A percentile compares a stretch with the other conserved stretches of the same genome.
Evolutionary conservation across 92 coral and sea anemone genomes (phyloP).

Genomic region (Hydrozoanthus gracilis): DNA sequence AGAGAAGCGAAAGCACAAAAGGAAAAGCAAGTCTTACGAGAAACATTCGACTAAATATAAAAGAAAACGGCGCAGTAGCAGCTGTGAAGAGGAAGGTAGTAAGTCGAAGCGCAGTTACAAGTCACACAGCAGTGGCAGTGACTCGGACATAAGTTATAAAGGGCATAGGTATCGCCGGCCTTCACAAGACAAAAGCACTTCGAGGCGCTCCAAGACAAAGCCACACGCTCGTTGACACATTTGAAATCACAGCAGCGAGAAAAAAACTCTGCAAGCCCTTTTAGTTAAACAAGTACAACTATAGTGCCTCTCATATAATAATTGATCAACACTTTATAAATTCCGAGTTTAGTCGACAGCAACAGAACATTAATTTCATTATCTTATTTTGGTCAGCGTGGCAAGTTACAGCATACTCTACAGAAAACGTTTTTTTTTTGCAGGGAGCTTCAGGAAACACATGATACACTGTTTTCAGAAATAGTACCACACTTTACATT

Average conservation of each 20-base stretch:
- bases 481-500: too few species aligned
- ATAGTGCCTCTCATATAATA: too few species aligned
- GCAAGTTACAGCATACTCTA: too few species aligned
- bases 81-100: constrained; percentile 42
- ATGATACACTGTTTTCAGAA: too few species aligned
- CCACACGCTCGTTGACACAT: not conserved
- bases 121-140: constrained; percentile 12
- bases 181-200: not conserved
- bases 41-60: not conserved
- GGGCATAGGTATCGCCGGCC: not conserved
- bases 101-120: not conserved
- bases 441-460: too few species aligned
- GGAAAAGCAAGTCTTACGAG: constrained; percentile 42
- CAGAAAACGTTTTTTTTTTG: too few species aligned
- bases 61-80: constrained; percentile 43
- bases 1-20: constrained; percentile 49
- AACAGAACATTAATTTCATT: too few species aligned
- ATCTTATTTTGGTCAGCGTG: too few species aligned
- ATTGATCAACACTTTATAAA: too few species aligned
- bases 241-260: not conserved
- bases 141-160: not conserved
- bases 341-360: too few species aligned
- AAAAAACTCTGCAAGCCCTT: too few species aligned
- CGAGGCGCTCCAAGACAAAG: not conserved
- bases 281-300: too few species aligned